Evolutionary conservation across 2,113 vertebrate species (phyloP).

Genomic region (Strix aluco): DNA sequence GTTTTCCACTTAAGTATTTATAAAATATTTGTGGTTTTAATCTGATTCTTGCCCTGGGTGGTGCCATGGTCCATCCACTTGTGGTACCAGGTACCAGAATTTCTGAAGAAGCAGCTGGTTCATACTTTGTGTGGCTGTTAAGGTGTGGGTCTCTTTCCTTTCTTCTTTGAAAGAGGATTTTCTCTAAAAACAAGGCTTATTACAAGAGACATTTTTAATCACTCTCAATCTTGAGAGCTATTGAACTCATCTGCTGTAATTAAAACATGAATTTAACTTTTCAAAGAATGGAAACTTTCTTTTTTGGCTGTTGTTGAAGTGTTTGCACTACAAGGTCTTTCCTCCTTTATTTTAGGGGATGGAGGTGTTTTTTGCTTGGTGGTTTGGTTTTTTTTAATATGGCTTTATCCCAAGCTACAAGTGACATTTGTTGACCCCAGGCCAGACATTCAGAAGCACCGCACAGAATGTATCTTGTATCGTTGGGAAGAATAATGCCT

Average conservation of each 20-base stretch:
- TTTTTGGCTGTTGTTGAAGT: not conserved
- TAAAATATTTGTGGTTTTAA: not conserved
- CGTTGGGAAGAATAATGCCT: not conserved
- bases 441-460: not conserved
- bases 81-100: not conserved
- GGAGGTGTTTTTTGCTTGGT: not conserved
- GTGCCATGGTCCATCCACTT: fast-evolving
- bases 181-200: not conserved
- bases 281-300: not conserved
- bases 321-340: not conserved
- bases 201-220: not conserved
- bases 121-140: not conserved
- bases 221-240: not conserved
- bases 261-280: not conserved
- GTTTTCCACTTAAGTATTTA: not conserved
- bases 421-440: not conserved
- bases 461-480: fast-evolving
- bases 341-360: not conserved
- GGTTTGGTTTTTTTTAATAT: not conserved
- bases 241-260: not conserved
- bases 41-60: not conserved
- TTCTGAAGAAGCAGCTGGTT: not conserved
- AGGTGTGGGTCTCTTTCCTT: not conserved
- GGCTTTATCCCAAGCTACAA: not conserved
- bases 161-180: not conserved